Base-by-base conservation (phyloP, 1,140 invertebrate species). In the Pachypsylla venusta region DNA sequence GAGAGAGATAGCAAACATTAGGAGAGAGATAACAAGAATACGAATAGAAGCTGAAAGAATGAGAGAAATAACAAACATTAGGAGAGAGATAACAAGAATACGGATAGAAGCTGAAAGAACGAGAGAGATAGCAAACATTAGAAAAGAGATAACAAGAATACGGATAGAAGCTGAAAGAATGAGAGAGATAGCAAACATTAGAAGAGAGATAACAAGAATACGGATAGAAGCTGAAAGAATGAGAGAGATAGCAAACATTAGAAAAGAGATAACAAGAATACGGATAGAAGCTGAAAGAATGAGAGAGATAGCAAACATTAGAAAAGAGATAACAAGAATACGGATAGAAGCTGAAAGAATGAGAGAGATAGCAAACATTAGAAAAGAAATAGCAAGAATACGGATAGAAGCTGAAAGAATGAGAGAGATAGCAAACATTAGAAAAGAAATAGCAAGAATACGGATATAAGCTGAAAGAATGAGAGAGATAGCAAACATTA, bases 111-210 rank as follows among this genome's bases (percentile, higher is more conserved):
- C 10, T 16, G 12, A n/a, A 25, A 26, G 54, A 55, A 14, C 5
- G 16, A 55, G 24, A 55, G 53, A 22, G 22, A 54, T 7, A 54
- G 7, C 7, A 54, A 16, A 54, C 13, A n/a, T 42, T 13, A 39
- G 30, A 20, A 27, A 35, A 24, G 39, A 57, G 60, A 28, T 25
- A 27, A 2, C 13, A 7, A 13, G 19, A 28, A 28, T n/a, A n/a
- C n/a, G 57, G 57, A 57, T 40, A 59, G 54, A 58, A 57, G 53
- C 27, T 28, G 54, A 58, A 42, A 58, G 22, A 54, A 22, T 10
- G 53, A 54, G 53, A 54, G 53, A 54, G 53, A 54, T 35, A 16
- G 16, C 10, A 35, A 16, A 35, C 10, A 35, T n/a, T 10, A 35
- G 30, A 16, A 35, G 30, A 16, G 30, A 35, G 30, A 35, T 35